Conservation (phyloP, 2,797 vertebrate species). For the Sphaeramia orbicularis region DNA sequence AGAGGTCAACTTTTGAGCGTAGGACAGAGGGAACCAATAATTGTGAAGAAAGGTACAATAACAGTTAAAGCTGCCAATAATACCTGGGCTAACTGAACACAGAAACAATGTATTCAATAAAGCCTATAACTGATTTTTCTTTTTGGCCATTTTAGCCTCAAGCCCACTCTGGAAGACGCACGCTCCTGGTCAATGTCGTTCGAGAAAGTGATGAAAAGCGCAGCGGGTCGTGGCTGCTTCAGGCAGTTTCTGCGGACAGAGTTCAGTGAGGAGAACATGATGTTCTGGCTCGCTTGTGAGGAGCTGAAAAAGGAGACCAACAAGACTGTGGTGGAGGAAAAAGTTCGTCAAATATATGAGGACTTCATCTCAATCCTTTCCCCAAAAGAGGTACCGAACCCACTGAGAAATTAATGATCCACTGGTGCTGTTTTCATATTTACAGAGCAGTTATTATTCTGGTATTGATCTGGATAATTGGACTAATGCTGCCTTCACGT, state of each 20-base stretch:
- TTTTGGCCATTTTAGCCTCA: slow-evolving; percentile 77
- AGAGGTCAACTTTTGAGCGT: slow-evolving; percentile 85
- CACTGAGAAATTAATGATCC: neutral
- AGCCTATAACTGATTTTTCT: neutral
- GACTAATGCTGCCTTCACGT: too few relatives aligned
- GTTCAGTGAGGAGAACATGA: slow-evolving; percentile 99
- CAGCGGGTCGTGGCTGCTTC: slow-evolving; percentile 92
- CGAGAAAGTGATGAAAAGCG: slow-evolving; percentile 93
- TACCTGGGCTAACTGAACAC: slow-evolving; percentile 2
- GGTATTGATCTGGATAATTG: neutral
- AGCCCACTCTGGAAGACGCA: slow-evolving; percentile 92
- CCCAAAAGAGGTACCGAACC: slow-evolving; percentile 92
- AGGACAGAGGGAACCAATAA: slow-evolving; percentile 83
- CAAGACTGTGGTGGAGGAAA: slow-evolving; percentile 92
- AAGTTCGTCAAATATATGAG: slow-evolving; percentile 95
- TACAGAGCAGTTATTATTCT: too few relatives aligned
- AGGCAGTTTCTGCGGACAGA: slow-evolving; percentile 95
- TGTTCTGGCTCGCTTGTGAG: slow-evolving; percentile 98
- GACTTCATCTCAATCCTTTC: slow-evolving; percentile 98
- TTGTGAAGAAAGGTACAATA: slow-evolving; percentile 90
- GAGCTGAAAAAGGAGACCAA: slow-evolving; percentile 96
- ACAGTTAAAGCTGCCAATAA: slow-evolving; percentile 2
- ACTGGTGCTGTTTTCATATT: neutral
- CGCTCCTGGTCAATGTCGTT: slow-evolving; percentile 92
- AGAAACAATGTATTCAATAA: neutral